These are phyloP conservation scores for Hylaeus volcanicus DNA, from an alignment of 1,140 invertebrate genomes.

Conservation along the genomic window DNA sequence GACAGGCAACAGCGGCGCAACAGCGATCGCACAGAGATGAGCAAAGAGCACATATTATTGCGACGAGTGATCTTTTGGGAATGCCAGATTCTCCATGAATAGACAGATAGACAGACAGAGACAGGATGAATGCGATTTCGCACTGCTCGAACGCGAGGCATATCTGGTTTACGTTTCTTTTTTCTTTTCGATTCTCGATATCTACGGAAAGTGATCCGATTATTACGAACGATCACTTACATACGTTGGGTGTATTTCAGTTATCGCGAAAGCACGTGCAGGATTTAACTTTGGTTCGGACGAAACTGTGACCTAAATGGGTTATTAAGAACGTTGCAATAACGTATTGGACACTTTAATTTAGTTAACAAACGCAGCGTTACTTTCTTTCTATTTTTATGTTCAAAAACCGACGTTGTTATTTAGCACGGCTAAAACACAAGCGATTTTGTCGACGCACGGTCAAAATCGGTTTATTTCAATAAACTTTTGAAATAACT, in stretches of 20 bases:
- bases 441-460: too few species aligned
- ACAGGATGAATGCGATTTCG: constrained; percentile 34
- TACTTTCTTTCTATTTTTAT: too few species aligned
- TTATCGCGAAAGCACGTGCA: not conserved
- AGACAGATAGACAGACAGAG: constrained; percentile 54
- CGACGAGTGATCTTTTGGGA: constrained; percentile 37
- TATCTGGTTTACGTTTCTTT: not conserved
- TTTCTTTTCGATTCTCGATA: not conserved
- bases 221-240: constrained; percentile 37
- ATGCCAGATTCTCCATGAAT: constrained; percentile 47
- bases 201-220: not conserved
- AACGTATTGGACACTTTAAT: too few species aligned
- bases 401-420: too few species aligned
- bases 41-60: constrained; percentile 51
- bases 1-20: constrained; percentile 61
- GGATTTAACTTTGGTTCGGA: constrained; percentile 6
- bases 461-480: too few species aligned
- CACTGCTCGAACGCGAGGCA: constrained; percentile 15
- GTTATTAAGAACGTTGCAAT: too few species aligned
- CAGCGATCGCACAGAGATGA: constrained; percentile 56
- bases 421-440: too few species aligned
- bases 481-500: too few species aligned
- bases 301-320: not conserved
- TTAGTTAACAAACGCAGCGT: too few species aligned
- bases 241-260: not conserved